Evolutionary conservation across 2,113 vertebrate genomes (phyloP), one percentile per base, ranked within the genome.

Genomic region (Syngnathus floridae): DNA sequence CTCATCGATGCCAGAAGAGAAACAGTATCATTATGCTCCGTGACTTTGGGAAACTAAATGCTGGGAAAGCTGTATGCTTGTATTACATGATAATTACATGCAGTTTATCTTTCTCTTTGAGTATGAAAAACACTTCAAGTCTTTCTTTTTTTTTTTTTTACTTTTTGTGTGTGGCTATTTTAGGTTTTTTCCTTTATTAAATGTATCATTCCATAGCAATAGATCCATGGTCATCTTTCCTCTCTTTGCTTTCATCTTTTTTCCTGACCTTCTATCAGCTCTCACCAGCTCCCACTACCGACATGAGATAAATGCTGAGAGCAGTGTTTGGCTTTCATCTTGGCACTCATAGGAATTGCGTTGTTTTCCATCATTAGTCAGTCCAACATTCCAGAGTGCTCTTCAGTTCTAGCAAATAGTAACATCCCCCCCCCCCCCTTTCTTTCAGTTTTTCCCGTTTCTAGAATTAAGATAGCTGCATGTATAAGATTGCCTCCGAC

Each of bases 201-300:
- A 38, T 14, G 6, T 3, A 38, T 11, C 36, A 40, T 21, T 40
- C n/a, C 37, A 41, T 12, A 12, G 64, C 48, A 54, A 19, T 45
- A 51, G 52, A 69, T 54, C 65, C 31, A 43, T 41, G 52, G 69
- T 67, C 67, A 52, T 67, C 77, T 80, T 78, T 84, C 38, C 76
- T 81, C 67, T 68, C 36, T 14, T 43, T 21, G 17, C 54, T 84
- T 79, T 84, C 38, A 79, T 78, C 67, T 73, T 35, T n/a, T 14
- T 52, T 31, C 62, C 52, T 76, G 64, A 77, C 68, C 69, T 26
- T 17, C 36, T 55, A 71, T 51, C 70, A 21, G 64, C 68, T 26
- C 16, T 36, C 58, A 71, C 55, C 70, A 21, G 64, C 68, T 38
- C 22, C 64, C 11, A 57, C 61, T 5, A 31, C 17, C 6, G 38